phyloP scores from a whole-genome alignment of 2,888 invertebrate genomes.

The Aelia acuminata region DNA sequence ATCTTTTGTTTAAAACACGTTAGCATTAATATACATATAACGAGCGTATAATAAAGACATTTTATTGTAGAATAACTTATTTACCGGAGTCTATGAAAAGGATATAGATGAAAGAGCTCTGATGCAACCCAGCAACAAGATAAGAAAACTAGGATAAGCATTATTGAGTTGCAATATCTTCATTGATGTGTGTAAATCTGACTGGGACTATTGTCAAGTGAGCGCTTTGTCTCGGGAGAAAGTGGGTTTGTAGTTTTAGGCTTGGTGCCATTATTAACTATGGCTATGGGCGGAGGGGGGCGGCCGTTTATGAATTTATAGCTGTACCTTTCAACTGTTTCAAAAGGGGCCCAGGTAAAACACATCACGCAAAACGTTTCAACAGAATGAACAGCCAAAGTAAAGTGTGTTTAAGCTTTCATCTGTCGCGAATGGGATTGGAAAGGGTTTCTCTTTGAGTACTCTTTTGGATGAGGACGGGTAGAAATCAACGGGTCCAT shows the following conservation, averaged over 20 bases:
- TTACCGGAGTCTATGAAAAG: not conserved
- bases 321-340: conserved; percentile 4
- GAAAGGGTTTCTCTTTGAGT: conserved; percentile 18
- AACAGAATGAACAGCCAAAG: not conserved
- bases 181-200: conserved; percentile 50
- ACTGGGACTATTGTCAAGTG: conserved; percentile 44
- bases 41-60: not conserved
- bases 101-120: not conserved
- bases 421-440: conserved; percentile 4
- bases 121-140: conserved; percentile 22
- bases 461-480: not conserved
- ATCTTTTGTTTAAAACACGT: not conserved
- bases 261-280: conserved; percentile 50
- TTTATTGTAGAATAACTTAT: not conserved
- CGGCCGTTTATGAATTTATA: conserved; percentile 34
- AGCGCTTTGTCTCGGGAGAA: conserved; percentile 33
- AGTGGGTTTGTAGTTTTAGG: conserved; percentile 56
- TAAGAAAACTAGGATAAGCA: conserved; percentile 35
- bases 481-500: not conserved
- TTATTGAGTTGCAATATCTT: conserved; percentile 32
- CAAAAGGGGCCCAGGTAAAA: not conserved
- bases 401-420: not conserved
- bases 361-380: conserved; percentile 36
- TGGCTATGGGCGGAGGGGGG: not conserved
- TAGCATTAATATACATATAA: conserved; percentile 2